Percentiles rank a stretch among this genome's conserved stretches.
phyloP scores from a whole-genome alignment of 2,888 invertebrate species.

The Heliconius cydno region DNA sequence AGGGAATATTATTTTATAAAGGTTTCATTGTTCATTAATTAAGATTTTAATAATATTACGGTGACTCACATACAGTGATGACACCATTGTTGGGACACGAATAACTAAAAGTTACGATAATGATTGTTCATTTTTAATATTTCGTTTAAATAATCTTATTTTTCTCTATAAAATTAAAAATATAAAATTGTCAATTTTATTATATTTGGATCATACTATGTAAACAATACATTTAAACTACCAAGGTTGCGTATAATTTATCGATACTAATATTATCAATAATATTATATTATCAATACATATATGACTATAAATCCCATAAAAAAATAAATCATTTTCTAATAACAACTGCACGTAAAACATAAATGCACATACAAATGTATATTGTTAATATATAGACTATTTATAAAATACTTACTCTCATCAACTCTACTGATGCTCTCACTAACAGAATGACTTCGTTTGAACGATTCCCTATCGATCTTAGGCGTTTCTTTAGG shows the following conservation, averaged over 20 bases:
- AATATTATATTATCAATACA: too few relatives aligned
- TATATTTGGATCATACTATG: too few relatives aligned
- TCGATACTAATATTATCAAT: too few relatives aligned
- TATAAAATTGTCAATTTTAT: too few relatives aligned
- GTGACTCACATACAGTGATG: conserved; percentile 14
- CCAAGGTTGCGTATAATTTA: too few relatives aligned
- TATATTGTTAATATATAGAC: not conserved
- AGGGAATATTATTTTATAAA: not conserved
- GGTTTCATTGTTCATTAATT: not conserved
- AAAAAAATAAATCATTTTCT: too few relatives aligned
- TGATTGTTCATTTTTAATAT: not conserved
- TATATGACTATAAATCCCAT: too few relatives aligned
- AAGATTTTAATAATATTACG: not conserved
- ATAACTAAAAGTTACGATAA: conserved; percentile 3
- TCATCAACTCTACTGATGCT: conserved; percentile 75
- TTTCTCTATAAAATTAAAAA: too few relatives aligned
- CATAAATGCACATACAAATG: too few relatives aligned
- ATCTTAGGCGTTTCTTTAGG: conserved; percentile 57
- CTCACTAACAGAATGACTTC: conserved; percentile 79
- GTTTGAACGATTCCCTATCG: conserved; percentile 75
- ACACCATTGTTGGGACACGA: conserved; percentile 2
- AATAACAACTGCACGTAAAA: too few relatives aligned
- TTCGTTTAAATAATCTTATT: not conserved
- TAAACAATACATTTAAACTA: too few relatives aligned
- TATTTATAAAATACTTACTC: conserved; percentile 60